Evolutionary conservation across 1,140 invertebrate species (phyloP).

Genomic region (Heliconius hermathena): DNA sequence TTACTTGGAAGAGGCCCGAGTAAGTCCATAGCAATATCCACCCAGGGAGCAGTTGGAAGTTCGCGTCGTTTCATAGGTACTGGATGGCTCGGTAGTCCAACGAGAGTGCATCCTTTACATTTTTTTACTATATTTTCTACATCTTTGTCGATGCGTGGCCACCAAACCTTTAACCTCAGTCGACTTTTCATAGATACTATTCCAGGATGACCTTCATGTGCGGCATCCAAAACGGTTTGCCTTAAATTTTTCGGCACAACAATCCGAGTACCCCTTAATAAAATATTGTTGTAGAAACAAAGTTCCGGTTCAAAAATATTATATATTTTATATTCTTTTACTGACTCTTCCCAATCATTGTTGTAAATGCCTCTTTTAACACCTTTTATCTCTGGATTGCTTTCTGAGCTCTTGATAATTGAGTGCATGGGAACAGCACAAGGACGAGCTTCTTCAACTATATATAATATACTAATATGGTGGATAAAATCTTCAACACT

Average conservation of each 20-base stretch:
- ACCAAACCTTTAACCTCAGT: constrained; percentile 43
- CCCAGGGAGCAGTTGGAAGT: constrained; percentile 35
- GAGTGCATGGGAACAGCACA: constrained; percentile 32
- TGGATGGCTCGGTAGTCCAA: constrained; percentile 30
- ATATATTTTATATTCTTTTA: constrained; percentile 42
- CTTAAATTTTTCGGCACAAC: constrained; percentile 52
- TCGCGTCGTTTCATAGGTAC: constrained; percentile 40
- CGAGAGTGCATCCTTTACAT: constrained; percentile 72
- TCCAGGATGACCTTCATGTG: constrained; percentile 80
- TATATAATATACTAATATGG: no score
- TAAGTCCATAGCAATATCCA: constrained; percentile 39
- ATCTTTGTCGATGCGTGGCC: constrained; percentile 76
- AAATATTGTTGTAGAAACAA: constrained; percentile 40
- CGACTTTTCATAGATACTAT: constrained; percentile 67
- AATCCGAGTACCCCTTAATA: constrained; percentile 38
- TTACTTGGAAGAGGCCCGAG: constrained; percentile 37
- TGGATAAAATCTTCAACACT: no score
- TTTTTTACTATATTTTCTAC: constrained; percentile 64
- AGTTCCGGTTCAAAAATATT: constrained; percentile 42
- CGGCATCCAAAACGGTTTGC: constrained; percentile 45
- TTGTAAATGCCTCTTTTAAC: constrained; percentile 40
- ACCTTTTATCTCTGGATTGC: constrained; percentile 36
- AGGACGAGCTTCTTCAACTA: constrained; percentile 1
- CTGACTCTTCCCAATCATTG: constrained; percentile 36
- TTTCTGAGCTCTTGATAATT: constrained; percentile 23